Base-by-base conservation (phyloP, 1,140 invertebrate genomes). In the Muscidifurax raptorellus region DNA sequence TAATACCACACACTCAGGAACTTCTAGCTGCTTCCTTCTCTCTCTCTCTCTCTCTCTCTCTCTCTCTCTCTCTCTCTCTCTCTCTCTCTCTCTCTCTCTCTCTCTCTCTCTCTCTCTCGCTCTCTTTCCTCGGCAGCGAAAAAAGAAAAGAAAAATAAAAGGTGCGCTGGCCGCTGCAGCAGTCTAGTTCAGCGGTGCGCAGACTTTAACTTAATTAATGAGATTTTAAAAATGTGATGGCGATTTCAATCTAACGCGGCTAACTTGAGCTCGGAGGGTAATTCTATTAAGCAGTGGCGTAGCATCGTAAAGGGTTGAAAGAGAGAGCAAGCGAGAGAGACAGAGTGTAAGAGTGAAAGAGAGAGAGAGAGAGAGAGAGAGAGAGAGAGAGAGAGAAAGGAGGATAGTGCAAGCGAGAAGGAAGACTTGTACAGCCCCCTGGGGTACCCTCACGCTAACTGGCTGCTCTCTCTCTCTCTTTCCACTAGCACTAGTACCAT, bases 391-490 rank as follows among this genome's bases (percentile, higher is more conserved):
- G 74, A 82, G 79, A 75, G 80, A 83, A 80, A 85, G 3, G 59
- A 69, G 66, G 22, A 74, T 66, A 74, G 72, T 78, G 79, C 64
- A 69, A 76, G 59, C 74, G 79, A 67, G 76, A 66, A 78, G 77
- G 36, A 86, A 44, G 81, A 82, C 80, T 88, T 90, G 89, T 92
- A 93, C 92, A 91, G 90, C 92, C 92, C 92, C 92, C 92, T 91
- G 91, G 92, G 92, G 92, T 91, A 91, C 92, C 92, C 92, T 93
- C 91, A 92, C 90, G 90, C 92, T 93, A 93, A 93, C 92, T 93
- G 92, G 92, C 90, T 92, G 74, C 90, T 75, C 18, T 75, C 30
- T 36, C 90, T 75, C 30, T 75, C 30, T 36, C 90, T 40, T 18
- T 75, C 30, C n/a, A 75, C 52, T 59, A 59, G 52, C 52, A 22